Base-by-base conservation (phyloP, 2,888 invertebrate species). In the Habrosyne pyritoides region DNA sequence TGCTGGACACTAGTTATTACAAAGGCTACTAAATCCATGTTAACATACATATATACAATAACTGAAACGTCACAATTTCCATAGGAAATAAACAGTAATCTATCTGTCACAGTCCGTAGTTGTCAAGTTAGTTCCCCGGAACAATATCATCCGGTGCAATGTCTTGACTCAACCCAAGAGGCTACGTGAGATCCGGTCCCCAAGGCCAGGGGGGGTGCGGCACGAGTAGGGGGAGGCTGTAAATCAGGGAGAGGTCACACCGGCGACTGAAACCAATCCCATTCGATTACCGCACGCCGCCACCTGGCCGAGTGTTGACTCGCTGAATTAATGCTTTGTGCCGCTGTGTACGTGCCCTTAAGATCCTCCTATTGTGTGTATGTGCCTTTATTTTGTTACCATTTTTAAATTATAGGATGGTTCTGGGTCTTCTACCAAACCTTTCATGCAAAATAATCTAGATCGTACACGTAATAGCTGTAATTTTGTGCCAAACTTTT, bases 221-320 rank as follows among this genome's bases (percentile, higher is more conserved):
- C 22, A 3, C n/a, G 21, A 22, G 49, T 0, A 33, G 12, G 36
- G 51, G 52, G 33, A 28, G 62, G 63, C 63, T 69, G 61, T 79
- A 77, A 77, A 77, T 79, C 81, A 77, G 67, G 59, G 68, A 59
- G 66, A 69, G 66, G 50, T 28, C 50, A 50, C 70, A 60, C 53
- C 53, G 66, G 56, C 62, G 63, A 42, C 61, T 60, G 69, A 71
- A 77, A 69, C 73, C 79, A 72, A 79, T 79, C 77, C 76, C 66
- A 69, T 75, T 80, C 77, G 73, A 79, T 79, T 76, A 77, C 72
- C 59, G 60, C 42, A 42, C 36, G 36, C 33, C 63, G 56, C 65
- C 64, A 69, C 68, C 61, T 56, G 30, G 56, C 49, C 56, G 54
- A 65, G 62, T 71, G 72, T 69, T 75, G 77, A 71, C 69, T 75